A percentile compares a stretch with the other conserved stretches of the same genome.
phyloP scores from a whole-genome alignment of 1,140 invertebrate genomes.

The Megathymus violae region DNA sequence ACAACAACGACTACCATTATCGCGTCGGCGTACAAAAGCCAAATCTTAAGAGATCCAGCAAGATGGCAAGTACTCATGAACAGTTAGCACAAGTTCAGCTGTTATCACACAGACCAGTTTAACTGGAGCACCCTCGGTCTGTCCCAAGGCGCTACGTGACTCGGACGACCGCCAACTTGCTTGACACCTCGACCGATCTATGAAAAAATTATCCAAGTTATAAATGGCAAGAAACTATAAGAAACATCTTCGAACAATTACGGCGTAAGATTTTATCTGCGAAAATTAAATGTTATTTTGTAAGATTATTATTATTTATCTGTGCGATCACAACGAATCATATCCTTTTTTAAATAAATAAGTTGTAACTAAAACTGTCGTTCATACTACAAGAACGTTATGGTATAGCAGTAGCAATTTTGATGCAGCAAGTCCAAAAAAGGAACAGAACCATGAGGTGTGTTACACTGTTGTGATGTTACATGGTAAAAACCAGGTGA shows the following conservation, averaged over 20 bases:
- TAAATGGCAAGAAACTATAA: constrained; percentile 18
- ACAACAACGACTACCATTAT: constrained; percentile 14
- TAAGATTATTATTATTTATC: too few species aligned
- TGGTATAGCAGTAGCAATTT: too few species aligned
- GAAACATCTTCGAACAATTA: constrained; percentile 21
- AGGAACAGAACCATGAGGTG: too few species aligned
- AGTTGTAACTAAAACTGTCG: too few species aligned
- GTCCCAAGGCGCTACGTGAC: constrained; percentile 36
- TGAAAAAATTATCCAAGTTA: constrained; percentile 33
- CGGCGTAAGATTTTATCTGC: constrained; percentile 6
- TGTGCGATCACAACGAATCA: too few species aligned
- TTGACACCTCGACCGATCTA: constrained; percentile 25
- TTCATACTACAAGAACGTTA: too few species aligned
- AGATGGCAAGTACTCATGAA: constrained; percentile 32
- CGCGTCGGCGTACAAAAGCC: constrained; percentile 34
- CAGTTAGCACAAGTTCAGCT: constrained; percentile 41
- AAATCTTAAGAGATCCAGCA: constrained; percentile 39
- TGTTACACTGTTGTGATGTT: too few species aligned
- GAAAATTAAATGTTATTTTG: constrained; percentile 2
- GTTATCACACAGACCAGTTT: constrained; percentile 39
- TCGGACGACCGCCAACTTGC: constrained; percentile 41
- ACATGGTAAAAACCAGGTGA: too few species aligned
- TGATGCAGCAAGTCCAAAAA: too few species aligned
- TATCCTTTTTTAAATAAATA: too few species aligned
- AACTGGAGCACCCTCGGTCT: constrained; percentile 24